Conservation (phyloP, 2,797 vertebrate species). For the Atherinosoma microstoma region DNA sequence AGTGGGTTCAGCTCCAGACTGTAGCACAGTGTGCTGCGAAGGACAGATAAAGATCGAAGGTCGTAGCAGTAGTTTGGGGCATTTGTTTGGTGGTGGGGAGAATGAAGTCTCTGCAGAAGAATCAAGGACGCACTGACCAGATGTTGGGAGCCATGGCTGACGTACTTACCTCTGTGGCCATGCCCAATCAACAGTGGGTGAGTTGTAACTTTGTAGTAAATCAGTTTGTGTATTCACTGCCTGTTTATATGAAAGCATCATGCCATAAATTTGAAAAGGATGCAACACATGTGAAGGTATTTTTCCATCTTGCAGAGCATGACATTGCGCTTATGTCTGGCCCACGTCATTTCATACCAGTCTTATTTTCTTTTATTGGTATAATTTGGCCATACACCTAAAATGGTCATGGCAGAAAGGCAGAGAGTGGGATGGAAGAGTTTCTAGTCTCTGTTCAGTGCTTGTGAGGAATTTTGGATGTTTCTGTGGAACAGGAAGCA, state of each 20-base stretch:
- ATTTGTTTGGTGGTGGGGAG: conserved; percentile 23
- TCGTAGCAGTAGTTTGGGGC: conserved; percentile 23
- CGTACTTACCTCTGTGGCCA: conserved; percentile 89
- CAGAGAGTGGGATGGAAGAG: conserved; percentile 25
- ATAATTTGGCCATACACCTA: conserved; percentile 45
- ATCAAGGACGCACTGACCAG: conserved; percentile 90
- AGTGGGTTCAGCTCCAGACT: conserved; percentile 55
- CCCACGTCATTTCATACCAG: not conserved
- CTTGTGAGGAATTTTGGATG: conserved; percentile 73
- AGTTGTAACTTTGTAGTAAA: conserved; percentile 64
- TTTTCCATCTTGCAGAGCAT: conserved; percentile 28
- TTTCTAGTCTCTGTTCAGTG: conserved; percentile 65
- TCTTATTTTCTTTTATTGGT: conserved; percentile 26
- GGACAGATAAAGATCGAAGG: conserved; percentile 24
- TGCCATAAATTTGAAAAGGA: conserved; percentile 9
- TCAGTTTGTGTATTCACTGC: conserved; percentile 35
- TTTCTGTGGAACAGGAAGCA: conserved; percentile 63
- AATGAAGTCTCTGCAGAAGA: conserved; percentile 88
- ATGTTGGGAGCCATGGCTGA: conserved; percentile 93
- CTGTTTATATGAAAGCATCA: conserved; percentile 29
- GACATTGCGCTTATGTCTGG: conserved; percentile 17
- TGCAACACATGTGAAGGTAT: conserved; percentile 28
- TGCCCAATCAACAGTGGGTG: conserved; percentile 91
- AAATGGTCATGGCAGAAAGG: conserved; percentile 44
- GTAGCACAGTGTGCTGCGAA: conserved; percentile 43